phyloP scores from a whole-genome alignment of 2,888 invertebrate species.

The Selenia dentaria region DNA sequence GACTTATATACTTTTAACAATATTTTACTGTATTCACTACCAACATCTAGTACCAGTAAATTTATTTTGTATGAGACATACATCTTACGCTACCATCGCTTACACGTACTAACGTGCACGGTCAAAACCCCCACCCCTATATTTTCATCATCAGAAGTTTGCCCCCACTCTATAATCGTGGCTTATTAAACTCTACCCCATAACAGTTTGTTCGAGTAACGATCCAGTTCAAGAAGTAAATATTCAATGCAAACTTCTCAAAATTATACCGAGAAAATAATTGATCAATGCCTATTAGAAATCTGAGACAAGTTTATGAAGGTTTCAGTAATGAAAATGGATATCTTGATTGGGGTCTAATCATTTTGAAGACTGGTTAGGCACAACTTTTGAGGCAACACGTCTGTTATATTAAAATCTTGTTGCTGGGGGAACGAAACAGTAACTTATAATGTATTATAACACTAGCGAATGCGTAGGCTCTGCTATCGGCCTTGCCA shows the following conservation, averaged over 20 bases:
- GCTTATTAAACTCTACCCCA: conserved; percentile 66
- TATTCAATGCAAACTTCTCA: conserved; percentile 50
- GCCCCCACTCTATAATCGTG: conserved; percentile 64
- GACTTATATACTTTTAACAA: too few species aligned
- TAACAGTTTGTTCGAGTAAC: conserved; percentile 53
- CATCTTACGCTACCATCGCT: too few species aligned
- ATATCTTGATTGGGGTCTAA: conserved; percentile 27
- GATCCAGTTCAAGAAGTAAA: conserved; percentile 59
- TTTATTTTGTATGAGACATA: too few species aligned
- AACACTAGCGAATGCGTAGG: too few species aligned
- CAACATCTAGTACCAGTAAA: too few species aligned
- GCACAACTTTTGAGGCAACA: too few species aligned
- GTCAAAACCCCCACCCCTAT: conserved; percentile 31
- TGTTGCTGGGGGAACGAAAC: too few species aligned
- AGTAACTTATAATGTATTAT: too few species aligned
- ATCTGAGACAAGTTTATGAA: conserved; percentile 30
- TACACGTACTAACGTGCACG: too few species aligned
- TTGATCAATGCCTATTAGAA: conserved; percentile 28
- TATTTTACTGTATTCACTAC: too few species aligned
- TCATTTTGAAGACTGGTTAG: conserved; percentile 5
- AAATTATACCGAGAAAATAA: conserved; percentile 28
- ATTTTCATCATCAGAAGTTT: conserved; percentile 35
- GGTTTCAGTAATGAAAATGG: conserved; percentile 23
- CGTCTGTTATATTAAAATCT: too few species aligned
- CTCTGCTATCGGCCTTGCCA: too few species aligned